Percentiles rank a stretch among this genome's conserved stretches.
Evolutionary conservation across 2,113 vertebrate species (phyloP).

Genomic region (Condylura cristata): DNA sequence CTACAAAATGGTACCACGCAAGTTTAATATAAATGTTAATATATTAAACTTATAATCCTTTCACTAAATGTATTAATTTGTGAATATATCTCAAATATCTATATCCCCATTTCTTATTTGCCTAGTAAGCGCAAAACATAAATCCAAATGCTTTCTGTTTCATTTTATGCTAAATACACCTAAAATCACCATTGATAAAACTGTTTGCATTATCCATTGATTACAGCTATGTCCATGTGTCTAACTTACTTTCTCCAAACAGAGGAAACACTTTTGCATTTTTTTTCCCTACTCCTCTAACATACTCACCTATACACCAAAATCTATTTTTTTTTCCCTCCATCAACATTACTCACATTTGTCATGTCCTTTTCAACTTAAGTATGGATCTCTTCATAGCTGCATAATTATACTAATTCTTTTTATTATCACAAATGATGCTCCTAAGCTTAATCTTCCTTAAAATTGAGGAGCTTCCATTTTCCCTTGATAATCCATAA

Average conservation of each 20-base stretch:
- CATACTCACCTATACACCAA: not conserved
- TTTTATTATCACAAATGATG: not conserved
- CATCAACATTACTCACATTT: not conserved
- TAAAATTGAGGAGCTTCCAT: too few species aligned
- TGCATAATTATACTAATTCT: not conserved
- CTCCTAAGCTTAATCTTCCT: not conserved
- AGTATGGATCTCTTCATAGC: not conserved
- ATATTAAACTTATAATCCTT: not conserved
- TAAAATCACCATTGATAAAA: not conserved
- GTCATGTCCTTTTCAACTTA: not conserved
- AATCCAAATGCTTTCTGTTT: not conserved
- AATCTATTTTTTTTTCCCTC: not conserved
- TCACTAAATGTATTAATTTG: not conserved
- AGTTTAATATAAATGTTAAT: not conserved
- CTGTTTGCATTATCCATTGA: not conserved
- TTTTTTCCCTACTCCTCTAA: not conserved
- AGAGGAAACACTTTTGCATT: not conserved
- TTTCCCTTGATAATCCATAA: not conserved
- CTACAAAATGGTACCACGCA: not conserved
- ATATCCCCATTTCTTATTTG: not conserved
- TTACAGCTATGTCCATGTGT: not conserved
- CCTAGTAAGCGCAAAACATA: not conserved
- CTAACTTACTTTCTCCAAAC: not conserved
- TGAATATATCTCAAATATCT: not conserved
- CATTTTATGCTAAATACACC: not conserved